phyloP scores from a whole-genome alignment of 1,140 invertebrate genomes.

The Cotesia typhae region DNA sequence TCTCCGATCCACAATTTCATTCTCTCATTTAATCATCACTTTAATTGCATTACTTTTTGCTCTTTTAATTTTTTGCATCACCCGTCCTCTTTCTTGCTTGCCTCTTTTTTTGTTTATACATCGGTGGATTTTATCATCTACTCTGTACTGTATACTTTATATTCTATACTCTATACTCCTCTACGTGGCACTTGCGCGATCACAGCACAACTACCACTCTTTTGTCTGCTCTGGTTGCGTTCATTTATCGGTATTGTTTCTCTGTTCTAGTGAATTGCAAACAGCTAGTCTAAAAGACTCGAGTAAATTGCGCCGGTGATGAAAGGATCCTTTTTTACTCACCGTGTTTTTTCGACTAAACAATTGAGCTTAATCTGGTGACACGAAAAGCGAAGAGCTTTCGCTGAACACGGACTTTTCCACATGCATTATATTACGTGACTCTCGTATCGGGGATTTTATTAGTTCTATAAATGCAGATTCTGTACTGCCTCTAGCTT shows the following conservation, averaged over 20 bases:
- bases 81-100: background rate
- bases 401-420: constrained; percentile 6
- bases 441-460: background rate
- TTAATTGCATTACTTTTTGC: constrained; percentile 20
- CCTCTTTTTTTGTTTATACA: no score
- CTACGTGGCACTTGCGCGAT: no score
- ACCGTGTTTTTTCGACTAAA: constrained; percentile 14
- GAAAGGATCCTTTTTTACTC: background rate
- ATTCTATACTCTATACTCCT: no score
- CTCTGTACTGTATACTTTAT: no score
- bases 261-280: constrained; percentile 1
- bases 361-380: constrained; percentile 23
- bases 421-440: constrained; percentile 9
- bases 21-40: background rate
- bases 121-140: no score
- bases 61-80: background rate
- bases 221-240: background rate
- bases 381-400: constrained; percentile 13
- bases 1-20: background rate
- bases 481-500: no score
- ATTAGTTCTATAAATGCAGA: background rate
- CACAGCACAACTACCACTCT: background rate
- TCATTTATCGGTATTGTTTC: constrained; percentile 25
- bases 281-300: constrained; percentile 13
- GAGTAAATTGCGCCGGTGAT: constrained; percentile 12